These are phyloP conservation scores for Goniozus legneri DNA, from an alignment of 1,140 invertebrate genomes.

Conservation along the genomic window DNA sequence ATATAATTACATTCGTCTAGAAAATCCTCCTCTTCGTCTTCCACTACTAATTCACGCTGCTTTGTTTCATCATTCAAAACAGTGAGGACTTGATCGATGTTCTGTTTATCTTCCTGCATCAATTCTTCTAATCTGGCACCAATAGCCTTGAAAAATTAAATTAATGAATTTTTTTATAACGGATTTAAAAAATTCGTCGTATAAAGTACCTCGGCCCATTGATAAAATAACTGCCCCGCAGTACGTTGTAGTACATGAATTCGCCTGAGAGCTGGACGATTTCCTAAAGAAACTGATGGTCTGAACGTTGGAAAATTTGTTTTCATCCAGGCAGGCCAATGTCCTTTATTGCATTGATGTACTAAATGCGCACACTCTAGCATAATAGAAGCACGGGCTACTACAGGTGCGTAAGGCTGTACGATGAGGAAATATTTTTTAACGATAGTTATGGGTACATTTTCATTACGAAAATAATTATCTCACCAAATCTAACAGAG, in stretches of 20 bases:
- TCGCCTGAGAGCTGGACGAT: conserved; percentile 61
- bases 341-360: conserved; percentile 94
- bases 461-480: conserved; percentile 25
- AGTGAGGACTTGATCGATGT: conserved; percentile 65
- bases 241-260: conserved; percentile 82
- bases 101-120: conserved; percentile 69
- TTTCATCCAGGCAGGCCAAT: conserved; percentile 97
- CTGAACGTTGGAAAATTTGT: conserved; percentile 77
- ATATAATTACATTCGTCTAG: conserved; percentile 82
- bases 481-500: conserved; percentile 92
- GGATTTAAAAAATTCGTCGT: not conserved
- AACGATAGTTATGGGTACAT: not conserved
- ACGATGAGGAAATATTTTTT: conserved; percentile 26
- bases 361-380: conserved; percentile 96
- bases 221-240: conserved; percentile 95
- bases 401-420: conserved; percentile 89
- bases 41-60: conserved; percentile 78
- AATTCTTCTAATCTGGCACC: conserved; percentile 85
- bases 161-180: not conserved
- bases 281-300: conserved; percentile 64
- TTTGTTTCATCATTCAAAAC: conserved; percentile 78
- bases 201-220: conserved; percentile 85
- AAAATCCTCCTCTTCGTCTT: conserved; percentile 98
- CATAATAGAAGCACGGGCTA: conserved; percentile 83
- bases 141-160: conserved; percentile 60